Conservation (phyloP, 2,797 vertebrate genomes). For the Hippopotamyrus pictus region DNA sequence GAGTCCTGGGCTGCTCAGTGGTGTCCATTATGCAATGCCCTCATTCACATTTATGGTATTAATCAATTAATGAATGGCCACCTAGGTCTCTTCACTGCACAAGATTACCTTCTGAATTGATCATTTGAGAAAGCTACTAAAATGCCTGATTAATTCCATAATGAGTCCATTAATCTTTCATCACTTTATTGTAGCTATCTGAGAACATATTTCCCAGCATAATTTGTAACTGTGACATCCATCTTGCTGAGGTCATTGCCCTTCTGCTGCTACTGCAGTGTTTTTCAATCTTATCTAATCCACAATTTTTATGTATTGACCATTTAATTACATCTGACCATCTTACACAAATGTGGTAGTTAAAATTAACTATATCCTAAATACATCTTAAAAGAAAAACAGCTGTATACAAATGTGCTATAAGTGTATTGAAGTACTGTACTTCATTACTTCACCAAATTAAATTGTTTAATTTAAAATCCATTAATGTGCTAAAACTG, state of each 20-base stretch:
- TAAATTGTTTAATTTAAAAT: neutral
- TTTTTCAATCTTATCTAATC: neutral
- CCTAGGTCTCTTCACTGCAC: neutral
- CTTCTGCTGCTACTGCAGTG: neutral
- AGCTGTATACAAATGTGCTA: neutral
- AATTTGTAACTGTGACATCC: neutral
- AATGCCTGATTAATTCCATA: conserved; percentile 17
- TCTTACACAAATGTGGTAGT: neutral
- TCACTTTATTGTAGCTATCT: neutral
- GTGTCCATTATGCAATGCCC: neutral
- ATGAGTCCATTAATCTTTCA: conserved; percentile 11
- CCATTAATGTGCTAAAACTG: neutral
- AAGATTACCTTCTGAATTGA: neutral
- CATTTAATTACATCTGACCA: neutral
- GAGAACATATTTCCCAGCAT: neutral
- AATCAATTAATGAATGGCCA: neutral
- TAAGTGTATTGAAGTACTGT: neutral
- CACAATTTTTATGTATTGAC: neutral
- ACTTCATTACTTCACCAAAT: neutral
- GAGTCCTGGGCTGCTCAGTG: neutral
- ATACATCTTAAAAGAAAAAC: neutral
- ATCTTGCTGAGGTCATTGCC: neutral
- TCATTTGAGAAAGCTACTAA: conserved; percentile 13
- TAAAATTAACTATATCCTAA: neutral
- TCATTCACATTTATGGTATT: neutral